Base-by-base conservation (phyloP, 2,888 invertebrate species). In the Byasa hedistus region DNA sequence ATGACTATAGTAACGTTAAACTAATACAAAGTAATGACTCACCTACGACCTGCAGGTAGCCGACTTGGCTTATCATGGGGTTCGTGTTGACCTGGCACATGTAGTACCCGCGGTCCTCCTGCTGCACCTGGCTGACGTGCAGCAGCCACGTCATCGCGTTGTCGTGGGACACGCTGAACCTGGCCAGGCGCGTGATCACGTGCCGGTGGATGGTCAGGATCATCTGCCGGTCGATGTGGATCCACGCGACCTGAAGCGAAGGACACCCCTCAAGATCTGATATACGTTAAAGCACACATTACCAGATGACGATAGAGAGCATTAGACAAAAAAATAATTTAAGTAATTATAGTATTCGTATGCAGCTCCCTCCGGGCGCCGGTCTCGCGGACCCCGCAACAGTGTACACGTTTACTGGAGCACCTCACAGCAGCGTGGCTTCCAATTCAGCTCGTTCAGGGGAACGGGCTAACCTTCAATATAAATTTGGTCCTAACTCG, bases 51-150 rank as follows among this genome's bases (percentile, higher is more conserved):
- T 98, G 97, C 55, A 98, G 93, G 83, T 96, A 97, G 68, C 98
- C 98, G 51, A 97, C 97, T 93, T 98, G 98, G 82, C 96, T 97
- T 82, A 98, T 97, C 97, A 98, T 98, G 0, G 98, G 98, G 85
- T 96, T 96, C 59, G 98, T 97, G 88, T 98, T 98, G 75, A 94
- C 94, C 90, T 97, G 96, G 86, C 96, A 97, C 96, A 96, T 96
- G 89, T 96, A 96, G 90, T 96, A 97, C 52, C 98, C 98, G 52
- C 97, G 93, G 88, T 98, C 98, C 79, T 97, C 96, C 81, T 96
- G 96, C 87, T 98, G 97, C 64, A 97, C 98, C 79, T 96, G 96
- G 83, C 95, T 96, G 75, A 98, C 97, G 87, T 98, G 97, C 69
- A 98, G 92, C 70, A 96, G 89, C 97, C 97, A 98, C 60, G 97